These are phyloP conservation scores for Labroides dimidiatus DNA, from an alignment of 2,797 vertebrate species.

Conservation along the genomic window DNA sequence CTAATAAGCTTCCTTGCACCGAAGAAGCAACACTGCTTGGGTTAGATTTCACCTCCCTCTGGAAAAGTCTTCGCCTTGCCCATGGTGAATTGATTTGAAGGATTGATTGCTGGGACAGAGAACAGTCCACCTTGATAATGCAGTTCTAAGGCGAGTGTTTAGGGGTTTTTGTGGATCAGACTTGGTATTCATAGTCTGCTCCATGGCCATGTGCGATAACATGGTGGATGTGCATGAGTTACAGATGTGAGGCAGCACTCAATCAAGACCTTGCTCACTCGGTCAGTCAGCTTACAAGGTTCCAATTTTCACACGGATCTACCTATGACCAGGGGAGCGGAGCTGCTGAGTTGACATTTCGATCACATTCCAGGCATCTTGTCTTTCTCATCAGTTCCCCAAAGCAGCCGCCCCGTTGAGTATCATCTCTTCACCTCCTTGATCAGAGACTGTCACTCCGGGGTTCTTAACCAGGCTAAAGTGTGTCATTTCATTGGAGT, in stretches of 20 bases:
- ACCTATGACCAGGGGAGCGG: conserved; percentile 36
- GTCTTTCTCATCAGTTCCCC: conserved; percentile 67
- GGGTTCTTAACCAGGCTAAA: conserved; percentile 69
- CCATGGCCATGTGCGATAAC: conserved; percentile 50
- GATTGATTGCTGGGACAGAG: conserved; percentile 29
- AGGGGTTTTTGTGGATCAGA: conserved; percentile 46
- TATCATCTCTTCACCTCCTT: conserved; percentile 67
- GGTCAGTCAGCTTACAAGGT: conserved; percentile 54
- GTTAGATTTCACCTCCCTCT: conserved; percentile 13
- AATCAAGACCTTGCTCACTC: conserved; percentile 39
- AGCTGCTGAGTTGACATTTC: conserved; percentile 52
- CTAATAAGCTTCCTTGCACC: conserved; percentile 1
- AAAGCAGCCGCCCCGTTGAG: conserved; percentile 62
- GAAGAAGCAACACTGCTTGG: conserved; percentile 15
- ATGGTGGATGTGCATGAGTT: conserved; percentile 50
- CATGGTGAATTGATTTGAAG: conserved; percentile 58
- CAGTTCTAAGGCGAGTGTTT: conserved; percentile 57
- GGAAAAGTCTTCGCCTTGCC: conserved; percentile 36
- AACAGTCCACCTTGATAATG: conserved; percentile 55
- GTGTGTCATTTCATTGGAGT: conserved; percentile 66
- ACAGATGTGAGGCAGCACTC: conserved; percentile 55
- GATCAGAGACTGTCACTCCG: conserved; percentile 58
- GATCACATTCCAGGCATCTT: conserved; percentile 65
- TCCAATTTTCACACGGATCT: conserved; percentile 58
- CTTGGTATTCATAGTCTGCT: conserved; percentile 62